These are phyloP conservation scores for Sibirionetta formosa DNA, from an alignment of 2,797 vertebrate genomes.

Conservation along the genomic window DNA sequence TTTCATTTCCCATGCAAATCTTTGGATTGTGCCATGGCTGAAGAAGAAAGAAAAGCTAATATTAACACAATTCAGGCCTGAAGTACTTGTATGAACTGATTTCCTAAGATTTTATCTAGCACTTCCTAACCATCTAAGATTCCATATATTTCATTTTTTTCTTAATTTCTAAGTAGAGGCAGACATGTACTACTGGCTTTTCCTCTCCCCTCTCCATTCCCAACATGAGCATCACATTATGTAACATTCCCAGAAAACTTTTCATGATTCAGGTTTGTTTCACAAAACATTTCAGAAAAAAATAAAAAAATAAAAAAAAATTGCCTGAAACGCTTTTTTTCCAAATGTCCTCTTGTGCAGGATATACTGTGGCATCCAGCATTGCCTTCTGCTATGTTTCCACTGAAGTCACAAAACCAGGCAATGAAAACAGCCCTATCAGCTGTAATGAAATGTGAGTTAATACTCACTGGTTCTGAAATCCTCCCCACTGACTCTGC, in stretches of 20 bases:
- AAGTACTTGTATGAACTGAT: background rate
- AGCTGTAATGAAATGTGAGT: background rate
- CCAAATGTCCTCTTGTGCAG: background rate
- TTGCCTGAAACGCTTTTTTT: background rate
- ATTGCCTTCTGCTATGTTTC: background rate
- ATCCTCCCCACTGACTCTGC: background rate
- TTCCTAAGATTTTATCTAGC: background rate
- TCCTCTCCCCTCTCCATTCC: background rate
- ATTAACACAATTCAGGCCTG: background rate
- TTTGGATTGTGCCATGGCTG: background rate
- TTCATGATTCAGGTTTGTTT: background rate
- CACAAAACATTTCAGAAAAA: background rate
- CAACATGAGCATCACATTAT: background rate
- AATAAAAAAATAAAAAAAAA: rapidly evolving
- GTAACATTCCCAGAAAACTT: background rate
- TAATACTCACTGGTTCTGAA: background rate
- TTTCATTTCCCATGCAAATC: background rate
- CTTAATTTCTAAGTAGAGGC: background rate
- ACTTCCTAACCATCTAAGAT: background rate
- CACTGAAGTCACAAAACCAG: background rate
- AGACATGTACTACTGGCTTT: background rate
- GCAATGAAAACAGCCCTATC: background rate
- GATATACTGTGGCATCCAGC: background rate
- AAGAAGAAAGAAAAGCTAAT: background rate
- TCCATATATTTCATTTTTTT: background rate